Base-by-base conservation (phyloP, 2,888 invertebrate genomes). In the Eupsilia transversa region DNA sequence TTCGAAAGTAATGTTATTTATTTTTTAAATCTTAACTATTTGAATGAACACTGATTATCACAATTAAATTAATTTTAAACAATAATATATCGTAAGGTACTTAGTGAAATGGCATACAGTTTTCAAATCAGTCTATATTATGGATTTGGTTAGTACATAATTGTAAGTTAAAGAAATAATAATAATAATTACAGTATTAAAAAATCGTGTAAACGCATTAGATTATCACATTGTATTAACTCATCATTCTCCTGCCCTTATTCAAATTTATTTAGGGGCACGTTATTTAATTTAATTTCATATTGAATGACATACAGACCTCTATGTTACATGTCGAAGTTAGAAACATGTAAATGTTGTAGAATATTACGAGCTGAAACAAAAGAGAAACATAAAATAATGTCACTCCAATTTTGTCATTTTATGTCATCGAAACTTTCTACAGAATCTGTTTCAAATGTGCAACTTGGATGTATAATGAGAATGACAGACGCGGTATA, bases 301-400 rank as follows among this genome's bases (percentile, higher is more conserved):
- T 72, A 60, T 60, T 46, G 2, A 60, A 30, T 82, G 41, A 54
- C 56, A 72, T 66, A 76, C 57, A 20, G 23, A 67, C 66, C 54
- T 77, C 27, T 43, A 10, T 54, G 46, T 93, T 94, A 97, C 79
- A 97, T 95, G 84, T 98, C 98, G 93, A 98, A 98, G 93, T 97
- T 98, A 41, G 98, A 98, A 80, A 98, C 97, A 89, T 98, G 97
- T 79, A 98, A 97, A 90, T 98, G 98, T 89, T 98, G 98, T 88
- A 98, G 94, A 87, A 98, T 98, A 93, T 98, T 98, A 75, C 98
- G 97, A 79, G 98, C 98, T 97, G 97, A 86, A 97, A 97, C 88
- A 91, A 91, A 79, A 86, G 70, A 80, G 66, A 77, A 64, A 35
- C 46, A 35, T 49, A 56, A 20, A 41, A 59, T 38, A 52, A 60